These are phyloP conservation scores for Hirtodrosophila histrioides DNA, from an alignment of 2,888 invertebrate species.

Conservation along the genomic window DNA sequence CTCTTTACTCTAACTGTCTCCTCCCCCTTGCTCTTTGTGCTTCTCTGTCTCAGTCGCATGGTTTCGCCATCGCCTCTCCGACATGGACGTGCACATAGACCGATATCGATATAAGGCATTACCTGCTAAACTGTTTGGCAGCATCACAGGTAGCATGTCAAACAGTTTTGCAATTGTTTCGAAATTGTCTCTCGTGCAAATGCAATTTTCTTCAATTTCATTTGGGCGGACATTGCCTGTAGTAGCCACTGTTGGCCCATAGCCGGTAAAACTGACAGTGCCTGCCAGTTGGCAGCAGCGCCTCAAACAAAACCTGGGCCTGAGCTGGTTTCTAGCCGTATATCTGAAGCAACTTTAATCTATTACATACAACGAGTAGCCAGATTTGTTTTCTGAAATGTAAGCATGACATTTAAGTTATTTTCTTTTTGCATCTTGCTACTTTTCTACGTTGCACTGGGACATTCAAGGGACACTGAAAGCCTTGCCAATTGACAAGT, in stretches of 20 bases:
- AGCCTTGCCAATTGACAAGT: constrained; percentile 40
- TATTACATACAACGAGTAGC: constrained; percentile 68
- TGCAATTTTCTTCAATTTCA: constrained; percentile 81
- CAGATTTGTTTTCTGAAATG: constrained; percentile 73
- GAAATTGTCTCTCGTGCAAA: constrained; percentile 79
- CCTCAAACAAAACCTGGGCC: constrained; percentile 2
- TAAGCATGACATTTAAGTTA: constrained; percentile 77
- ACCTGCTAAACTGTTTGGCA: constrained; percentile 81
- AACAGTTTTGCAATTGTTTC: constrained; percentile 82
- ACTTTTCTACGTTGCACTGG: constrained; percentile 17
- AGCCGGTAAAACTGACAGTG: constrained; percentile 33
- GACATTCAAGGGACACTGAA: constrained; percentile 11
- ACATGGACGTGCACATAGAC: constrained; percentile 30
- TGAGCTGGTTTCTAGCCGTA: constrained; percentile 20
- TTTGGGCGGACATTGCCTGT: constrained; percentile 70
- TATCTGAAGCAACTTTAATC: constrained; percentile 67
- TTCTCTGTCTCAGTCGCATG: constrained; percentile 1
- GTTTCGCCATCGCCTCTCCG: constrained; percentile 1
- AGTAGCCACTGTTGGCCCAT: constrained; percentile 34
- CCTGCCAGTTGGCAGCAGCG: constrained; percentile 61
- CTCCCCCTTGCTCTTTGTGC: not conserved
- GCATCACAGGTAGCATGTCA: constrained; percentile 75
- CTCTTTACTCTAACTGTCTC: constrained; percentile 30
- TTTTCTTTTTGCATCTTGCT: constrained; percentile 40
- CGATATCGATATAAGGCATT: constrained; percentile 79